A percentile compares a stretch with the other conserved stretches of the same genome.
phyloP scores from a whole-genome alignment of 2,797 vertebrate genomes.

The Poeciliopsis gracilis region DNA sequence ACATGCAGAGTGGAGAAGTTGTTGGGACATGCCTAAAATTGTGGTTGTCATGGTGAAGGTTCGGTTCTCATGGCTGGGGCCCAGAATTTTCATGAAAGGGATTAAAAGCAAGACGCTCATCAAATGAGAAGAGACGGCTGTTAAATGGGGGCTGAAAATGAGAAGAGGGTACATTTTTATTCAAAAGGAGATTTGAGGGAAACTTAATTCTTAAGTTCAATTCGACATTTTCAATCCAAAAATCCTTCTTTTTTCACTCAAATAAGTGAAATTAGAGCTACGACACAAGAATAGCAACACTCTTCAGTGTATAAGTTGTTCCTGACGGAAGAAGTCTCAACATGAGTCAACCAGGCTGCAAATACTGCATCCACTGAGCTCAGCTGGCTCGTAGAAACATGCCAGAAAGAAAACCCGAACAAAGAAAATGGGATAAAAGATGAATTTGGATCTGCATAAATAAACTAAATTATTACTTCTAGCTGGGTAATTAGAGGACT shows the following conservation, averaged over 20 bases:
- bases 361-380: not conserved
- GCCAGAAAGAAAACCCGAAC: not conserved
- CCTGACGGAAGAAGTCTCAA: not conserved
- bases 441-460: not conserved
- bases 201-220: not conserved
- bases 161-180: not conserved
- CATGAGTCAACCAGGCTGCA: not conserved
- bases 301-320: not conserved
- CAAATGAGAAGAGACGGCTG: constrained; percentile 11
- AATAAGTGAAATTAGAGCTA: not conserved
- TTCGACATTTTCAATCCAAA: not conserved
- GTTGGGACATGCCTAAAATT: constrained; percentile 70
- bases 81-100: constrained; percentile 61
- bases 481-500: constrained; percentile 3
- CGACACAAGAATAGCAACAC: not conserved
- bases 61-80: constrained; percentile 69
- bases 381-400: not conserved
- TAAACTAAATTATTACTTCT: not conserved
- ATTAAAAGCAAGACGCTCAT: constrained; percentile 50
- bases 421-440: not conserved
- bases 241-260: not conserved
- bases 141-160: not conserved
- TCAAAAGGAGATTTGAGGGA: not conserved
- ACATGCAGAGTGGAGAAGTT: constrained; percentile 34
- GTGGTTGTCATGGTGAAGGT: constrained; percentile 78